These are phyloP conservation scores for Drosophila serrata DNA, from an alignment of 1,140 invertebrate genomes.

Conservation along the genomic window DNA sequence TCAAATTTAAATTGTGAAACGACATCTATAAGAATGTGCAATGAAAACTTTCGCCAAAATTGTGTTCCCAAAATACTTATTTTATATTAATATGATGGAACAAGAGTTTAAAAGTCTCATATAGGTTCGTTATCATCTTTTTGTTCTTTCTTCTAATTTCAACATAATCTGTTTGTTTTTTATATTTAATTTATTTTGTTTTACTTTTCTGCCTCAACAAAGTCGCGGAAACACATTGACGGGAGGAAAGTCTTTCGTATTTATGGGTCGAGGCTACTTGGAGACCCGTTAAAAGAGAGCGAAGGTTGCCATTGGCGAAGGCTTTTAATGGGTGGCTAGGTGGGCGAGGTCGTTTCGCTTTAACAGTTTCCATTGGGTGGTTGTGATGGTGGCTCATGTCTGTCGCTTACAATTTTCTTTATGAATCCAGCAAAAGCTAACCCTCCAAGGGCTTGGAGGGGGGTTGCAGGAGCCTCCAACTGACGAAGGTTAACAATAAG, in stretches of 20 bases:
- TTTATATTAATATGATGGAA: too few species aligned
- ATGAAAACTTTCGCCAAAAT: too few species aligned
- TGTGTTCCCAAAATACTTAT: too few species aligned
- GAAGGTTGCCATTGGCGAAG: constrained; percentile 55
- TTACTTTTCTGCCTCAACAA: too few species aligned
- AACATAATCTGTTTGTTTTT: too few species aligned
- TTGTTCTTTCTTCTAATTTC: too few species aligned
- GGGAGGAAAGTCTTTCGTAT: constrained; percentile 47
- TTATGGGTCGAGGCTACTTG: constrained; percentile 79
- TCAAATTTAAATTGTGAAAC: too few species aligned
- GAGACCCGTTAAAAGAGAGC: constrained; percentile 55
- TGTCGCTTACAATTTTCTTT: constrained; percentile 28
- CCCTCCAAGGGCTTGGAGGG: neutral
- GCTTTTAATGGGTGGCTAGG: constrained; percentile 61
- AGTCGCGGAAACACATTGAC: constrained; percentile 15
- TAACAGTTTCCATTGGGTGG: constrained; percentile 21
- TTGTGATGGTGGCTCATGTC: constrained; percentile 1
- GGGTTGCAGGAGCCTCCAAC: constrained; percentile 18
- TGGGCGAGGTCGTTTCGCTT: constrained; percentile 55
- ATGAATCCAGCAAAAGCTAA: constrained; percentile 20
- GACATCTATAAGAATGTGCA: too few species aligned
- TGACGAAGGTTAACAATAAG: constrained; percentile 64
- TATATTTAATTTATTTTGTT: too few species aligned
- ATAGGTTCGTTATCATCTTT: too few species aligned
- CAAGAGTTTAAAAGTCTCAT: too few species aligned